A percentile compares a stretch with the other conserved stretches of the same genome.
Conservation (phyloP, 2,888 invertebrate species). For the Eupsilia transversa region DNA sequence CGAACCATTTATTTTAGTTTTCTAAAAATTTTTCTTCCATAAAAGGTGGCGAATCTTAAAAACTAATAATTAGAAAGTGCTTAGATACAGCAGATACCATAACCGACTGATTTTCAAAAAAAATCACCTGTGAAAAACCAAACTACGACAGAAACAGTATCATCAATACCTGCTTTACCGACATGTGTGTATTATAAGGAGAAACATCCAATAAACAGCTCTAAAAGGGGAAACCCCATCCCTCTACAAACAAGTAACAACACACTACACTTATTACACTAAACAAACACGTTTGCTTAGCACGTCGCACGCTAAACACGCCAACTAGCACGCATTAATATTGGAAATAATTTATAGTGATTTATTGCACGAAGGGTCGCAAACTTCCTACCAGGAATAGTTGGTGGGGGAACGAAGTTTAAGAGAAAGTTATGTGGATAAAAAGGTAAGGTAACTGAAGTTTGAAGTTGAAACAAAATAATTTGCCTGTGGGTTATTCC, state of each 20-base stretch:
- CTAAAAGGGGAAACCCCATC: neutral
- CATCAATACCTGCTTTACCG: too few relatives aligned
- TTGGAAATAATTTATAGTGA: constrained; percentile 77
- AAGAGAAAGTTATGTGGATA: neutral
- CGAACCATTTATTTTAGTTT: too few relatives aligned
- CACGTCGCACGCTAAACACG: constrained; percentile 60
- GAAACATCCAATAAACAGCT: neutral
- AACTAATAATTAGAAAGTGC: too few relatives aligned
- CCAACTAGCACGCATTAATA: constrained; percentile 73
- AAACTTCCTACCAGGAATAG: neutral
- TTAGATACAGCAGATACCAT: too few relatives aligned
- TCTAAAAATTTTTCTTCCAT: too few relatives aligned
- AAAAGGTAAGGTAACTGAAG: neutral
- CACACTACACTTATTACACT: constrained; percentile 29
- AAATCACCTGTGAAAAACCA: too few relatives aligned
- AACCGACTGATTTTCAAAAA: too few relatives aligned
- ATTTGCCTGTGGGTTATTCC: neutral
- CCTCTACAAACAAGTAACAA: constrained; percentile 11
- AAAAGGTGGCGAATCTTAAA: too few relatives aligned
- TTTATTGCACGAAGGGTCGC: constrained; percentile 69
- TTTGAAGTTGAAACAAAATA: neutral
- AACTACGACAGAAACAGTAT: too few relatives aligned
- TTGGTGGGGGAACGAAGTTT: neutral
- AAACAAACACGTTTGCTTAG: constrained; percentile 67
- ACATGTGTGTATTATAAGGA: too few relatives aligned